Base-by-base conservation (phyloP, 2,113 vertebrate species). In the Elephantulus edwardii region DNA sequence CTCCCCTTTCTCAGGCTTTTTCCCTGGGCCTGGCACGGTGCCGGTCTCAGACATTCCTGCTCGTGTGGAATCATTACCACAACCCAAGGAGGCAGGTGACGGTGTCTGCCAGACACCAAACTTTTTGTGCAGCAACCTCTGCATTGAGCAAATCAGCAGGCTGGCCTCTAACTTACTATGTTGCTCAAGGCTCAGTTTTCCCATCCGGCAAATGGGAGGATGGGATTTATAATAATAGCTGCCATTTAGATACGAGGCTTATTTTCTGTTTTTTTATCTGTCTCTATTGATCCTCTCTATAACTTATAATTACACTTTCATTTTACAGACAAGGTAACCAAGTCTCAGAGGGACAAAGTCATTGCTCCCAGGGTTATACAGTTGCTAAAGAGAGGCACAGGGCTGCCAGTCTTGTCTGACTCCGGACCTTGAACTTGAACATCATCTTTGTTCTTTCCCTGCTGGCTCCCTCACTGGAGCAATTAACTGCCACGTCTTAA, bases 111-210 rank as follows among this genome's bases (percentile, higher is more conserved):
- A 28, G 17, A 22, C 56, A 35, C n/a, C 79, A 42, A 16, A 46
- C 28, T n/a, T 2, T 1, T 52, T 50, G 44, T 20, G 33, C 62
- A 10, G 7, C 9, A 8, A n/a, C 30, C 22, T 20, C 40, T 17
- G 1, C 16, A 50, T 10, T 26, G 62, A 48, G 2, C 12, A 8
- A 19, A 6, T 17, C 8, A 0, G 48, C 11, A 16, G 20, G 3
- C 71, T 30, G 28, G 71, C 44, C 72, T 75, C 72, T 48, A 33
- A 46, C 50, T 68, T 16, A 40, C 87, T 22, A 16, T 1, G 33
- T 11, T 5, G 24, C 28, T 0, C 5, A 8, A 81, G 83, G 83
- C 54, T 95, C 58, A 58, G 84, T 38, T 68, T 95, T 89, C 85
- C 96, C 83, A 22, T 28, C 88, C 17, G 82, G 78, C 17, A 64